Base-by-base conservation (phyloP, 1,140 invertebrate genomes). In the Acromyrmex echinatior region DNA sequence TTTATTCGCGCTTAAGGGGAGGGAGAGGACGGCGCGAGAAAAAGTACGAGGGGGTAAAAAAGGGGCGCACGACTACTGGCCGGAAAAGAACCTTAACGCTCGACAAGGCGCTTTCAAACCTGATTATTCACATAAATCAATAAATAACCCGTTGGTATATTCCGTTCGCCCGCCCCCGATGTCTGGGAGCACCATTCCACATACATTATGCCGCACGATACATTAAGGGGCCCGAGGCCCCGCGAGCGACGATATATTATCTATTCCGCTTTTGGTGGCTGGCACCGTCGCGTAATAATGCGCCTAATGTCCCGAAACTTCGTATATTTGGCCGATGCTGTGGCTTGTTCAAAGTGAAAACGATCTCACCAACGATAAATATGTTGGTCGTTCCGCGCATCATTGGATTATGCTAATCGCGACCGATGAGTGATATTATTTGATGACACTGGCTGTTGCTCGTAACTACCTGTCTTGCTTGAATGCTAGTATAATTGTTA, bases 391-490 rank as follows among this genome's bases (percentile, higher is more conserved):
- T 89, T 89, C 71, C 25, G 39, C 70, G 68, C 73, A 88, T 92
- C 82, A 93, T 92, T 88, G 89, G 91, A 93, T 93, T 93, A 93
- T 92, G 91, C 80, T 93, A 93, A 93, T 93, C 90, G 62, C 31
- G 6, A 21, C 35, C 71, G 31, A 62, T 66, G 90, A 91, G 70
- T 71, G 89, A 92, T 89, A 91, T 89, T 87, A 92, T 88, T 87
- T 81, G 53, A 74, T 74, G 86, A 58, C 45, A 76, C 28, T 71
- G 35, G 58, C 74, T 58, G 65, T 14, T 16, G 76, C 60, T 73
- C 80, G 45, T 70, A 53, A 73, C 60, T 65, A 70, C 86, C 84
- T 78, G 31, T 84, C 65, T 53, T 25, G 25, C 31, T 63, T 6
- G 31, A 66, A 68, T 28, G 28, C 18, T 12, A 62, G 49, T 82